Percentiles rank a stretch among this genome's conserved stretches.
Conservation (phyloP, 2,113 vertebrate species). For the Syngnathus floridae region DNA sequence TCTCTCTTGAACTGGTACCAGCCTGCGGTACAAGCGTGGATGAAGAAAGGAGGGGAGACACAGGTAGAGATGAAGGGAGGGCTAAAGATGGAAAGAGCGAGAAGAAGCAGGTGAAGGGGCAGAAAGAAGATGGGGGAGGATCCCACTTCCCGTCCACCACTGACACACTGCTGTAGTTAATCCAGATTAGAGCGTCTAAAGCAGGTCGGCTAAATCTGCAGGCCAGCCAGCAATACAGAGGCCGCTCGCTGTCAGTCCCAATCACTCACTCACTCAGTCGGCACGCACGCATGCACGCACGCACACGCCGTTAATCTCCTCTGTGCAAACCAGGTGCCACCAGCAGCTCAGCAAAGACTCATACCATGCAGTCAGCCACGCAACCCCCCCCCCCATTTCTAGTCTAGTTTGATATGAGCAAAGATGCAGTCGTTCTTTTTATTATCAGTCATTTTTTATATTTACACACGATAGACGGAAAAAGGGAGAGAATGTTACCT, state of each 20-base stretch:
- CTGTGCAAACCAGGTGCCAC: conserved; percentile 51
- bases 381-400: conserved; percentile 1
- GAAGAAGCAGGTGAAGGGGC: conserved; percentile 47
- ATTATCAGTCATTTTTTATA: neutral
- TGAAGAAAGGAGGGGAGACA: neutral
- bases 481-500: neutral
- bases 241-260: conserved; percentile 71
- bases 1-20: neutral
- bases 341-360: conserved; percentile 34
- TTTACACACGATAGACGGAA: neutral
- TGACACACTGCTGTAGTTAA: conserved; percentile 72
- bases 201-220: conserved; percentile 73
- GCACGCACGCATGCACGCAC: conserved; percentile 18
- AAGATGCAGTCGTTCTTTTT: neutral
- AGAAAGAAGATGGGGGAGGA: conserved; percentile 36
- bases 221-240: conserved; percentile 72
- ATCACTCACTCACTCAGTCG: conserved; percentile 58
- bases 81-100: conserved; percentile 5
- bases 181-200: conserved; percentile 78
- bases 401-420: neutral
- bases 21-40: conserved; percentile 2
- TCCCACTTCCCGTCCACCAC: conserved; percentile 52
- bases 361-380: conserved; percentile 7
- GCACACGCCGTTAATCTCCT: conserved; percentile 43
- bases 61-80: conserved; percentile 3